Conservation (phyloP, 2,888 invertebrate genomes). For the Caenorhabditis plicata region DNA sequence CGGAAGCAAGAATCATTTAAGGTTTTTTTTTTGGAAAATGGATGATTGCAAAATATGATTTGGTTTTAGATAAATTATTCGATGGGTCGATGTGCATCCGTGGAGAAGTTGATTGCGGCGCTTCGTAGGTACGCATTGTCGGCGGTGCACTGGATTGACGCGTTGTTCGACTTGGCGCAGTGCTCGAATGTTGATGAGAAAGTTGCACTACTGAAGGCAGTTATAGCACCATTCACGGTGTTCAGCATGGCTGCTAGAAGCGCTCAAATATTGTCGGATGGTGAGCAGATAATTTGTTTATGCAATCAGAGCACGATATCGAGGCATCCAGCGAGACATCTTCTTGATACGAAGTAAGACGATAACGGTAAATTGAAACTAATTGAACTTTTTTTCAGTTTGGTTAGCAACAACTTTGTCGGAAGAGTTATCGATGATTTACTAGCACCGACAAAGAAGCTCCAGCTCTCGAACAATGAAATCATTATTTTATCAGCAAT, state of each 20-base stretch:
- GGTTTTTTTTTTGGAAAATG: slow-evolving; percentile 9
- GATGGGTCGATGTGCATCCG: slow-evolving; percentile 48
- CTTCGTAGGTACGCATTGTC: slow-evolving; percentile 54
- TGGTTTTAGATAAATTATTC: slow-evolving; percentile 42
- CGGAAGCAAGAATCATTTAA: slow-evolving; percentile 34
- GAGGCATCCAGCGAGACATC: slow-evolving; percentile 51
- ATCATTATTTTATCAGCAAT: slow-evolving; percentile 53
- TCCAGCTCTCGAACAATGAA: slow-evolving; percentile 49
- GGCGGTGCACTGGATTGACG: slow-evolving; percentile 61
- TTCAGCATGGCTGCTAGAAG: slow-evolving; percentile 39
- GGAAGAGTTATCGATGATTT: slow-evolving; percentile 59
- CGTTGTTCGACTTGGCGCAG: slow-evolving; percentile 51
- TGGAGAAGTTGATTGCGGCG: slow-evolving; percentile 57
- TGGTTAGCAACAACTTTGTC: slow-evolving; percentile 58
- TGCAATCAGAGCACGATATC: slow-evolving; percentile 54
- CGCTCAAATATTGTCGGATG: slow-evolving; percentile 29
- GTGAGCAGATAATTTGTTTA: slow-evolving; percentile 47
- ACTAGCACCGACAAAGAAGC: slow-evolving; percentile 51
- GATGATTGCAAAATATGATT: background rate
- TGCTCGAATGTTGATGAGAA: slow-evolving; percentile 48
- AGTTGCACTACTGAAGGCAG: slow-evolving; percentile 32
- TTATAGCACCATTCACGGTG: slow-evolving; percentile 39
- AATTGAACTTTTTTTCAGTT: slow-evolving; percentile 27
- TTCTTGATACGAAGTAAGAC: slow-evolving; percentile 54
- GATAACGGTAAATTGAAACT: background rate